These are phyloP conservation scores for Autographa gamma DNA, from an alignment of 2,888 invertebrate genomes.

Conservation along the genomic window DNA sequence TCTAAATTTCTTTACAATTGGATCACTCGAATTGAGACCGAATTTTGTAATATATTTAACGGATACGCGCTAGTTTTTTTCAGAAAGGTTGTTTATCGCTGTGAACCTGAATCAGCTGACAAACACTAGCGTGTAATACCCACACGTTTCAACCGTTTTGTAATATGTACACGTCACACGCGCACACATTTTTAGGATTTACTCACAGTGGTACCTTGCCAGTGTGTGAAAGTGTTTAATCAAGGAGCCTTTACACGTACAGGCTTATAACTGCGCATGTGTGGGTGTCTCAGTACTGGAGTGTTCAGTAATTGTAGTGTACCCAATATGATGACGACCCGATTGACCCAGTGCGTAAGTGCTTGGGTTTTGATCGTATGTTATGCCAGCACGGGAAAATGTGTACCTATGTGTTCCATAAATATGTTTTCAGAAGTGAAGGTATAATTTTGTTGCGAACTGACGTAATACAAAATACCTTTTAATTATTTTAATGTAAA, in stretches of 20 bases:
- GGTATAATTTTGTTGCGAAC: background rate
- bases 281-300: slow-evolving; percentile 13
- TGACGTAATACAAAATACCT: too few species aligned
- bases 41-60: slow-evolving; percentile 6
- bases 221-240: slow-evolving; percentile 72
- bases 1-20: background rate
- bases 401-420: too few species aligned
- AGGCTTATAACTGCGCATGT: slow-evolving; percentile 43
- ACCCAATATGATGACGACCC: slow-evolving; percentile 1
- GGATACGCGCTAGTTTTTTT: slow-evolving; percentile 47
- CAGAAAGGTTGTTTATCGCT: slow-evolving; percentile 72
- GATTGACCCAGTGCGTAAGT: background rate
- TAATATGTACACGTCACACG: slow-evolving; percentile 67
- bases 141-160: slow-evolving; percentile 70
- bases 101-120: slow-evolving; percentile 71
- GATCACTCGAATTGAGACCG: background rate
- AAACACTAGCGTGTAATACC: slow-evolving; percentile 65
- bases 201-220: slow-evolving; percentile 41
- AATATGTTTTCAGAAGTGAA: background rate
- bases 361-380: background rate
- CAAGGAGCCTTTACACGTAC: slow-evolving; percentile 66
- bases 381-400: background rate
- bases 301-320: slow-evolving; percentile 25
- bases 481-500: too few species aligned
- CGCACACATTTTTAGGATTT: slow-evolving; percentile 56